Base-by-base conservation (phyloP, 2,113 vertebrate species). In the Bolborhynchus lineola region DNA sequence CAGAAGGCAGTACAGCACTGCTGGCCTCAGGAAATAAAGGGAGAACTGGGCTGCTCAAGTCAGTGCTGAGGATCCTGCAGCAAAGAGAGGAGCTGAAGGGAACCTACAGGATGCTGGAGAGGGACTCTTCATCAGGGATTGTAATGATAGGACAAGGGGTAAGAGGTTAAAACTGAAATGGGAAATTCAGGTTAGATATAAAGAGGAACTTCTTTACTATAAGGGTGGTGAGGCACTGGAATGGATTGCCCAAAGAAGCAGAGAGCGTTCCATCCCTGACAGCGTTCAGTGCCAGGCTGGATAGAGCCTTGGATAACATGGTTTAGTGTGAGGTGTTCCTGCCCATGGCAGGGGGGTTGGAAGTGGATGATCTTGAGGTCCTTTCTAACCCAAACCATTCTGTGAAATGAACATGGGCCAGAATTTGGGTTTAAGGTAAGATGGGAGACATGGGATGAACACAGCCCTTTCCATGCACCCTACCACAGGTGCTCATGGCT, bases 21-120 rank as follows among this genome's bases (percentile, higher is more conserved):
- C 35, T 31, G 8, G 15, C n/a, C 29, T 17, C 11, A 29, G 0
- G 0, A 67, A 86, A 70, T 2, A 64, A 31, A 33, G 13, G 42
- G 13, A 77, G 50, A 42, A 35, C 6, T 10, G 15, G 13, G 21
- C 35, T 87, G 33, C 41, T 29, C 44, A 28, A 35, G 37, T 9
- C 20, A 11, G 16, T n/a, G 80, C 59, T 81, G 53, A 82, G 57
- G 41, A 55, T 23, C 28, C 23, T 20, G 7, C 33, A 42, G 52
- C 12, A 72, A 74, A 81, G 26, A 79, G 11, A 3, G 14, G 10
- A 89, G 64, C 9, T 3, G 16, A 78, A 59, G 33, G 20, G 13
- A n/a, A 23, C 20, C 33, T 59, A 23, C 21, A 24, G 33, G 12
- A 16, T 59, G 33, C 57, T 59, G 33, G n/a, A 10, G 13, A 24